phyloP scores from a whole-genome alignment of 2,888 invertebrate species.

The Conistra vaccinii region DNA sequence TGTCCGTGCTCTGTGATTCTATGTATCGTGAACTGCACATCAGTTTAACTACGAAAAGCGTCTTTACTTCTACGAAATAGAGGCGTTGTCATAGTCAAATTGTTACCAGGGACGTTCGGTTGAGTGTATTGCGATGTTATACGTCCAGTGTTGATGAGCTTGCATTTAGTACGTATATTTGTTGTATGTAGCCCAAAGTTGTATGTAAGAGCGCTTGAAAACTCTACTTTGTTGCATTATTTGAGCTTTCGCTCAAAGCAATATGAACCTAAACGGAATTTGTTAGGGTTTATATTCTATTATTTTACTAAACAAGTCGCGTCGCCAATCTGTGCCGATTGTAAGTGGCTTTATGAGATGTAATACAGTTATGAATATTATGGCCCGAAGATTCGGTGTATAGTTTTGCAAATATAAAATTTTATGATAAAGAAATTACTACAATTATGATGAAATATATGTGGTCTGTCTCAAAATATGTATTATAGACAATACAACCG shows the following conservation, averaged over 20 bases:
- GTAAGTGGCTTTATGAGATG: conserved; percentile 1
- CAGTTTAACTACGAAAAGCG: not conserved
- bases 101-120: conserved; percentile 5
- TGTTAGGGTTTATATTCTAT: conserved; percentile 30
- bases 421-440: conserved; percentile 33
- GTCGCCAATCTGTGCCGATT: conserved; percentile 29
- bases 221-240: conserved; percentile 10
- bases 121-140: conserved; percentile 2
- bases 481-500: conserved; percentile 34
- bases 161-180: conserved; percentile 12
- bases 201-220: conserved; percentile 5
- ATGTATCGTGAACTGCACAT: not conserved
- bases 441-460: conserved; percentile 13
- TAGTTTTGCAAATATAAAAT: conserved; percentile 41
- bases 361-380: conserved; percentile 46
- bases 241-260: conserved; percentile 8
- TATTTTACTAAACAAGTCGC: not conserved
- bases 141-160: conserved; percentile 43
- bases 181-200: not conserved
- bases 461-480: conserved; percentile 49
- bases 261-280: conserved; percentile 2
- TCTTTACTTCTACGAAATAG: not conserved
- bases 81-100: not conserved
- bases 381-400: conserved; percentile 44
- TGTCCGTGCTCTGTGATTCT: not conserved